phyloP scores from a whole-genome alignment of 2,888 invertebrate species.

The Venusia cambrica region DNA sequence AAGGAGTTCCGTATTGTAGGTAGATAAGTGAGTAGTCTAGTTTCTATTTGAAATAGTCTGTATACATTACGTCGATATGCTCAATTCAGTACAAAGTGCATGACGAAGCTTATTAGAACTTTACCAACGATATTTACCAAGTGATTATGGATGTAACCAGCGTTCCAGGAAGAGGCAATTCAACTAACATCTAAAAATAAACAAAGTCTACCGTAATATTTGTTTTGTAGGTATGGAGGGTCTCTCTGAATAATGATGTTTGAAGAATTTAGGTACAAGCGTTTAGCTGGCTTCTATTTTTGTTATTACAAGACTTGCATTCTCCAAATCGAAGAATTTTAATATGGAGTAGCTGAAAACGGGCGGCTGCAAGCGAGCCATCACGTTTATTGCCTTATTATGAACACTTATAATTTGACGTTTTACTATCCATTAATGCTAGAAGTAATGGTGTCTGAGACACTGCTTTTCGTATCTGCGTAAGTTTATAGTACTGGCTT shows the following conservation, averaged over 20 bases:
- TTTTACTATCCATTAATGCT: slow-evolving; percentile 38
- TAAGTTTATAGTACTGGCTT: no score
- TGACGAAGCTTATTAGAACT: slow-evolving; percentile 32
- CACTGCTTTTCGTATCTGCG: slow-evolving; percentile 21
- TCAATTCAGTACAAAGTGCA: slow-evolving; percentile 18
- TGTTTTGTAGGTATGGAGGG: slow-evolving; percentile 63
- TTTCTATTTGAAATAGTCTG: slow-evolving; percentile 13
- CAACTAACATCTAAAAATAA: slow-evolving; percentile 70
- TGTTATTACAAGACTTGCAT: slow-evolving; percentile 36
- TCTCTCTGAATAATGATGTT: slow-evolving; percentile 63
- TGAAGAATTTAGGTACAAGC: slow-evolving; percentile 57
- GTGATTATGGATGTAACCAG: slow-evolving; percentile 64
- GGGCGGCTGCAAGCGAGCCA: slow-evolving; percentile 25
- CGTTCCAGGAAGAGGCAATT: slow-evolving; percentile 69
- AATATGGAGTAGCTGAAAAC: slow-evolving; percentile 16
- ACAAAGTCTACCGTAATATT: slow-evolving; percentile 66
- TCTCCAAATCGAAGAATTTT: slow-evolving; percentile 34
- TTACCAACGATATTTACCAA: slow-evolving; percentile 54
- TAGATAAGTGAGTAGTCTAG: no score
- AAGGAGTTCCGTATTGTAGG: no score
- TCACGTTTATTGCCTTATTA: slow-evolving; percentile 37
- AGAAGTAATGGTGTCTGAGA: slow-evolving; percentile 25
- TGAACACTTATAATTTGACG: slow-evolving; percentile 38
- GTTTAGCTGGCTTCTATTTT: slow-evolving; percentile 38
- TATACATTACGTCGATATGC: slow-evolving; percentile 15